Evolutionary conservation across 2,888 invertebrate genomes (phyloP).

Genomic region (Sinelater perroti): DNA sequence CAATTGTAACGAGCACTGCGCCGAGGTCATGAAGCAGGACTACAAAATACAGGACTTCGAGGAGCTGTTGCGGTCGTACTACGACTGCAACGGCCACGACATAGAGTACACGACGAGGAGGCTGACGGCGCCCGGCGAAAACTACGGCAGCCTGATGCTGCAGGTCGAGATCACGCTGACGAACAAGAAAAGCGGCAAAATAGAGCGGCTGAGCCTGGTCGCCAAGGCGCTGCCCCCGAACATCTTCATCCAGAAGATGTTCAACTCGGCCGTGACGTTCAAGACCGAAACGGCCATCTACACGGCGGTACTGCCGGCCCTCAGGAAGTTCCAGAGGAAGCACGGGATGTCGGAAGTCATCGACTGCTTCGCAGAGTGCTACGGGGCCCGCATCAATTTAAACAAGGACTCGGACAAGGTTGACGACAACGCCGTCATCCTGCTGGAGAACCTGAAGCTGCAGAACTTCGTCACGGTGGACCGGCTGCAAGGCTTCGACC

Average conservation of each 20-base stretch:
- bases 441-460: constrained; percentile 64
- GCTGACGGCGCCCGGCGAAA: constrained; percentile 65
- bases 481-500: constrained; percentile 61
- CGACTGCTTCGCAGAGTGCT: constrained; percentile 61
- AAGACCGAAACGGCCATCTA: constrained; percentile 65
- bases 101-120: constrained; percentile 53
- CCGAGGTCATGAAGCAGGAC: too few relatives aligned
- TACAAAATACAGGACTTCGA: constrained; percentile 34
- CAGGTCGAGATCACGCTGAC: constrained; percentile 51
- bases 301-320: constrained; percentile 58
- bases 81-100: too few relatives aligned
- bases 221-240: constrained; percentile 65
- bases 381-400: constrained; percentile 59
- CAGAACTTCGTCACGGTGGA: constrained; percentile 60
- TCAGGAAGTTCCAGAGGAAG: constrained; percentile 60
- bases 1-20: too few relatives aligned
- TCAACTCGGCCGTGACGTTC: constrained; percentile 62
- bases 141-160: constrained; percentile 67
- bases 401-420: constrained; percentile 49
- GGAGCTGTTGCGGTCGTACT: constrained; percentile 21
- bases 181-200: constrained; percentile 15
- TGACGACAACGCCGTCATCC: constrained; percentile 64
- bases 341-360: constrained; percentile 55
- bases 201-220: constrained; percentile 58
- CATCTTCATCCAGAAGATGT: constrained; percentile 60